Conservation (phyloP, 2,888 invertebrate genomes). For the Antheraea assamensis region DNA sequence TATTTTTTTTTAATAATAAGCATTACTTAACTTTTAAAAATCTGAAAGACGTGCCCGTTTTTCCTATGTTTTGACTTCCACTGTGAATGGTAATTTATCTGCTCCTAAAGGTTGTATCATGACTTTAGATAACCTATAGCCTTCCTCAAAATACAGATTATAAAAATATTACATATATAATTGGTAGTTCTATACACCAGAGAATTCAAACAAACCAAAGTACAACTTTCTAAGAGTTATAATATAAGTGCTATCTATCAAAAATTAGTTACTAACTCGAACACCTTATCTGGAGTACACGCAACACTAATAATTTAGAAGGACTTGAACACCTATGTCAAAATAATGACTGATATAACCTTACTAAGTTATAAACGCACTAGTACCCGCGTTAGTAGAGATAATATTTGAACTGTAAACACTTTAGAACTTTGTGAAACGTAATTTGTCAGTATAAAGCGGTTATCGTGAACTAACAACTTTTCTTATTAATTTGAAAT, state of each 20-base stretch:
- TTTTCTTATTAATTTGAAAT: neutral
- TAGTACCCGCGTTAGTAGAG: slow-evolving; percentile 16
- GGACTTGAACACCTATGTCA: slow-evolving; percentile 25
- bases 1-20: no score
- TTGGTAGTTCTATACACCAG: neutral
- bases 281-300: neutral
- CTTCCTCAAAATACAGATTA: no score
- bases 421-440: slow-evolving; percentile 4
- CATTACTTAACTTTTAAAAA: no score
- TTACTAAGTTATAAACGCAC: slow-evolving; percentile 19
- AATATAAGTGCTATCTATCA: neutral
- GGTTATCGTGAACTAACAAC: neutral
- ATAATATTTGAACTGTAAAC: slow-evolving; percentile 18
- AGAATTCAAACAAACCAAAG: neutral
- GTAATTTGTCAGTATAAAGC: slow-evolving; percentile 10
- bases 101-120: no score
- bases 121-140: no score
- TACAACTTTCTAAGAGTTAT: no score
- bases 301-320: slow-evolving; percentile 28
- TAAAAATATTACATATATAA: no score
- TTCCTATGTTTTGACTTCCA: no score
- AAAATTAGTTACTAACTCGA: neutral
- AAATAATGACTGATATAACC: slow-evolving; percentile 27
- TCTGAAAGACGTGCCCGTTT: no score
- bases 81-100: no score